Evolutionary conservation across 2,888 invertebrate genomes (phyloP).

Genomic region (Selenia dentaria): DNA sequence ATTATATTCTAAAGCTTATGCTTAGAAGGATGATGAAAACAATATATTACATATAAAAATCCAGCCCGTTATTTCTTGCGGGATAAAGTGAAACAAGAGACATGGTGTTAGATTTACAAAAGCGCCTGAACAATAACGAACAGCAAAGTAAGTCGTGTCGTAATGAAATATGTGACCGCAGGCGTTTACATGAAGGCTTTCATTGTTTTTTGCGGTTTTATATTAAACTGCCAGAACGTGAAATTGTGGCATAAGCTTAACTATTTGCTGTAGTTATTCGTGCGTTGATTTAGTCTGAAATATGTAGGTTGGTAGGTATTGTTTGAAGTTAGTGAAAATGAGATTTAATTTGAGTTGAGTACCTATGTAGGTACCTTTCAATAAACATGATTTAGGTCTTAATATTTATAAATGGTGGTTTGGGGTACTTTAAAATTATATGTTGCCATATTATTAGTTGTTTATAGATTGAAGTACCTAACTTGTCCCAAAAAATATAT

Average conservation of each 20-base stretch:
- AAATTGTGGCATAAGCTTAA: slow-evolving; percentile 25
- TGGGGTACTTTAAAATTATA: too few species aligned
- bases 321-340: background rate
- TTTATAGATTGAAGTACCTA: too few species aligned
- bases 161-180: slow-evolving; percentile 57
- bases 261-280: slow-evolving; percentile 15
- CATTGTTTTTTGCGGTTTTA: slow-evolving; percentile 32
- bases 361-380: too few species aligned
- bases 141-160: slow-evolving; percentile 46
- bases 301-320: too few species aligned
- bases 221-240: slow-evolving; percentile 31
- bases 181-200: slow-evolving; percentile 45
- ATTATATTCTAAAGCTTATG: background rate
- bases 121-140: slow-evolving; percentile 51
- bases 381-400: too few species aligned
- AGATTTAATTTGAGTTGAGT: slow-evolving; percentile 10
- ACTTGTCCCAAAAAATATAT: too few species aligned
- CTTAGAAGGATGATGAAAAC: background rate
- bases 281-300: slow-evolving; percentile 21
- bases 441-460: too few species aligned
- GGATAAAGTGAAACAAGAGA: slow-evolving; percentile 35
- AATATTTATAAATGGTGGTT: too few species aligned
- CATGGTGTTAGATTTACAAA: slow-evolving; percentile 46
- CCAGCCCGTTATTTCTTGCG: too few species aligned
- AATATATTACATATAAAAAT: too few species aligned